A percentile compares a stretch with the other conserved stretches of the same genome.
These are phyloP conservation scores for Plutomurus gul DNA, from an alignment of 1,140 invertebrate genomes.

Conservation along the genomic window DNA sequence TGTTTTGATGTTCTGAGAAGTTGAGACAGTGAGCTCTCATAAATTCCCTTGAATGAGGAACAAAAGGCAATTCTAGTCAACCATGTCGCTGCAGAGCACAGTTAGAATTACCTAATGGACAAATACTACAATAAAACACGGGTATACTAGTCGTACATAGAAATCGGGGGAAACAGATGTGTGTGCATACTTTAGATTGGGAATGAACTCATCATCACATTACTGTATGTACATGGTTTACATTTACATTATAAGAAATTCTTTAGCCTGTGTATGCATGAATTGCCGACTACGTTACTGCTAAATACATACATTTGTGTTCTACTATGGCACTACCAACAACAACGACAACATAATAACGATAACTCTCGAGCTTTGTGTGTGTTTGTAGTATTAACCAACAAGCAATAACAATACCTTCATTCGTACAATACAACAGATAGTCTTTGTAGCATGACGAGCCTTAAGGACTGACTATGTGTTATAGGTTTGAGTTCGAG, in stretches of 20 bases:
- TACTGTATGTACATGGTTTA: conserved; percentile 5
- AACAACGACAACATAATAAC: no score
- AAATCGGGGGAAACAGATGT: no score
- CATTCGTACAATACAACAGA: not conserved
- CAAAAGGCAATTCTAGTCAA: not conserved
- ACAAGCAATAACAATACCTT: conserved; percentile 2
- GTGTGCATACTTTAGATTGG: not conserved
- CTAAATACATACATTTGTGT: no score
- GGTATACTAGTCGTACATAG: no score
- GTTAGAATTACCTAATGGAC: not conserved
- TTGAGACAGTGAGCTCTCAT: not conserved
- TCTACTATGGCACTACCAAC: no score
- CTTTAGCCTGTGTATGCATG: no score
- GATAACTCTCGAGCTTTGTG: not conserved
- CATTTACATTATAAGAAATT: no score
- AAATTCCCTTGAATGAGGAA: not conserved
- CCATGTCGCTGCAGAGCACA: not conserved
- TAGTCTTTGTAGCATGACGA: not conserved
- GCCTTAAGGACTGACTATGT: no score
- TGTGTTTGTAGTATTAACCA: not conserved
- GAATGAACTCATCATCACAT: conserved; percentile 12
- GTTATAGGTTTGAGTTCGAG: no score
- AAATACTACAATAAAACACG: not conserved
- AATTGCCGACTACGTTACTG: no score
- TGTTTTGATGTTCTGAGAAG: not conserved